Percentiles rank a stretch among this genome's conserved stretches.
These are phyloP conservation scores for Amblyjoppa fuscipennis DNA, from an alignment of 2,888 invertebrate genomes.

Conservation along the genomic window DNA sequence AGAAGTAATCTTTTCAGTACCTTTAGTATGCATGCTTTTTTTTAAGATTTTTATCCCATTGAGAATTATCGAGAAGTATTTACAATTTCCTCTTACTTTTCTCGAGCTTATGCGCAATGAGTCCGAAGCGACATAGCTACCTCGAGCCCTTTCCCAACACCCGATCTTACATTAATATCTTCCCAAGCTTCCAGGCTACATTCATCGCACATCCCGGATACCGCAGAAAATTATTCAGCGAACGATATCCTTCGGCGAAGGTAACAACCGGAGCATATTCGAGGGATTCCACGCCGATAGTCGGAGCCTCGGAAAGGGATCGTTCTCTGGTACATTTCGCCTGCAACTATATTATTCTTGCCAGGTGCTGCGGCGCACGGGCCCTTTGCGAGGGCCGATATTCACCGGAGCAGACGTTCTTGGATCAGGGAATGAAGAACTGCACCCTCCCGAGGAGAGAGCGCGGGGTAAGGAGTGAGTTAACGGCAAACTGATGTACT, in stretches of 20 bases:
- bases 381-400: neutral
- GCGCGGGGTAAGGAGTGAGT: neutral
- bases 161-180: constrained; percentile 22
- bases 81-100: too few species aligned
- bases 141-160: neutral
- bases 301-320: neutral
- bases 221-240: constrained; percentile 49
- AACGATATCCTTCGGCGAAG: constrained; percentile 35
- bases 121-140: too few species aligned
- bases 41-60: too few species aligned
- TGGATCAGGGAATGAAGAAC: constrained; percentile 66
- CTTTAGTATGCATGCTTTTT: too few species aligned
- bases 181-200: neutral
- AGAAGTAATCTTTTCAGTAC: too few species aligned
- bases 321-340: constrained; percentile 16
- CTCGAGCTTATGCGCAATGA: too few species aligned
- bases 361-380: neutral
- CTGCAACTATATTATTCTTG: constrained; percentile 42
- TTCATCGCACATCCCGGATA: neutral
- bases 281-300: constrained; percentile 36
- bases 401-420: constrained; percentile 45
- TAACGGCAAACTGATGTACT: constrained; percentile 67
- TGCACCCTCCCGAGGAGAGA: constrained; percentile 47
- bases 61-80: too few species aligned
- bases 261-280: constrained; percentile 25